phyloP scores from a whole-genome alignment of 2,113 vertebrate genomes.

The Corvus cornix region DNA sequence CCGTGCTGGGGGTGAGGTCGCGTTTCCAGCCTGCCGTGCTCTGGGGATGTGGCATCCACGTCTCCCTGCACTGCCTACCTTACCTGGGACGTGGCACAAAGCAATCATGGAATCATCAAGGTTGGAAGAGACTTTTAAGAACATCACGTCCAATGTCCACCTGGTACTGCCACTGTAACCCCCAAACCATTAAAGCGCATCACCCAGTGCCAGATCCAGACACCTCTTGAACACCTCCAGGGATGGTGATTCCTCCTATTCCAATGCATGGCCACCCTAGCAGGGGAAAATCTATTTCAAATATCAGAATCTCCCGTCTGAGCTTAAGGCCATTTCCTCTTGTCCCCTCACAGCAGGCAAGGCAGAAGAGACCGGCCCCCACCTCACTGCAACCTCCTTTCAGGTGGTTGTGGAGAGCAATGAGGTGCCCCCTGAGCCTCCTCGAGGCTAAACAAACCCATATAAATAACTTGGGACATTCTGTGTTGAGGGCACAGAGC shows the following conservation, averaged over 20 bases:
- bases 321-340: not conserved
- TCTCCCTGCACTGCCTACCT: fast-evolving
- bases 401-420: not conserved
- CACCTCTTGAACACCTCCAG: not conserved
- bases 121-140: not conserved
- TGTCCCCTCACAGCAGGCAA: not conserved
- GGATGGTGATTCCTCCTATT: not conserved
- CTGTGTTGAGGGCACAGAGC: not conserved
- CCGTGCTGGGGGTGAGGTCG: fast-evolving
- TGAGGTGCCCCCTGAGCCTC: not conserved
- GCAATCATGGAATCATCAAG: not conserved
- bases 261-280: not conserved
- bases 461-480: not conserved
- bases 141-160: not conserved
- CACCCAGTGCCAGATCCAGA: not conserved
- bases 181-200: not conserved
- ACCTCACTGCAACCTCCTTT: not conserved
- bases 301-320: not conserved
- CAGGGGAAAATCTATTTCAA: not conserved
- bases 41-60: fast-evolving
- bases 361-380: fast-evolving
- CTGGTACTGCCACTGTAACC: not conserved
- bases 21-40: fast-evolving
- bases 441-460: not conserved
- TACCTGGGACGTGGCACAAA: not conserved